Evolutionary conservation across 2,888 invertebrate genomes (phyloP), one percentile per base, ranked within the genome.

Genomic region (Cryptus armator): DNA sequence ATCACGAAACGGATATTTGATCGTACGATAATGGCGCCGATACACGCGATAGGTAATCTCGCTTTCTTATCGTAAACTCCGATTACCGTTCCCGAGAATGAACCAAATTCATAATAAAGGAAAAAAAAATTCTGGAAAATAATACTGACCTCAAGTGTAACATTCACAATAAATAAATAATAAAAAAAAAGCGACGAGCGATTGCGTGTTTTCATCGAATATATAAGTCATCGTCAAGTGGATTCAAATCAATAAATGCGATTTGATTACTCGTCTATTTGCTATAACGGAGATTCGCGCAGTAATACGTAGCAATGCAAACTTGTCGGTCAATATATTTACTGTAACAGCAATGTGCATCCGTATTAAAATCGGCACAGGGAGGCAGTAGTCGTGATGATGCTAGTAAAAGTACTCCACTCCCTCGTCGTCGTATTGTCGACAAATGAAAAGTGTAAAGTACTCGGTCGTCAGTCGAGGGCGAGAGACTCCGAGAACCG

Each of bases 391-490:
- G 56, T 56, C 3, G 56, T 10, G 19, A 16, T 51, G 51, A 9
- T 56, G 56, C 19, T 19, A 10, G 24, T 1, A 9, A 3, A 19
- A 64, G 32, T 62, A 74, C 44, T 74, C 48, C 4, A 46, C 37
- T 64, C 32, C 37, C 64, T 19, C 24, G 24, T 24, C 24, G 24
- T 2, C 24, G 62, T 9, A 32, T 67, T 5, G 43, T 24, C 46
- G 46, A 32, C 37, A 62, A 48, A 75, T 75, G 75, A 75, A 75
- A 75, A 75, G 64, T 62, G 48, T 48, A 75, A 75, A 75, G 62
- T 64, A 59, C 72, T 29, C 46, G 7, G 12, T 24, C 53, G 10
- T 12, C 46, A 62, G 72, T 62, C 62, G 72, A 74, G 72, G 72
- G 29, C 48, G 19, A 56, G 74, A 16, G 62, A 59, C 16, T 62